These are phyloP conservation scores for Calliopsis andreniformis DNA, from an alignment of 1,140 invertebrate species.

Conservation along the genomic window DNA sequence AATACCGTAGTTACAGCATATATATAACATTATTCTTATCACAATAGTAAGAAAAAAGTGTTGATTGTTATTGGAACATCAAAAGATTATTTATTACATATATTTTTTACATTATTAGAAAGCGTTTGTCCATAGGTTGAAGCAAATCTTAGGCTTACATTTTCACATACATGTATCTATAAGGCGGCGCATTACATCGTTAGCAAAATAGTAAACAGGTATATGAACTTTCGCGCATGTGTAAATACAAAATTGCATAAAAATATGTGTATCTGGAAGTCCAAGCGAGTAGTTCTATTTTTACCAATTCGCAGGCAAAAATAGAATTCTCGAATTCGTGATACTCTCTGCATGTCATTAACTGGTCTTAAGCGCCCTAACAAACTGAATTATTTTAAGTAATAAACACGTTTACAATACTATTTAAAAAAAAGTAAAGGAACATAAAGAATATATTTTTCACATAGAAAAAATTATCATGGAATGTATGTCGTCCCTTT, in stretches of 20 bases:
- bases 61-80: constrained; percentile 1
- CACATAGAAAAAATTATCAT: constrained; percentile 13
- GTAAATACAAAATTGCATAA: background rate
- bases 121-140: constrained; percentile 13
- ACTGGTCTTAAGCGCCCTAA: too few relatives aligned
- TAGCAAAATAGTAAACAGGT: background rate
- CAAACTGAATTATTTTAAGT: too few relatives aligned
- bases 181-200: background rate
- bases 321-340: background rate
- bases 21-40: background rate
- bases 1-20: background rate
- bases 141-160: constrained; percentile 6
- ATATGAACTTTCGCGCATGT: background rate
- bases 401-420: background rate
- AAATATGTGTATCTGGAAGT: background rate
- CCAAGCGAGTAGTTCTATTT: background rate
- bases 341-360: background rate
- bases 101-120: constrained; percentile 23
- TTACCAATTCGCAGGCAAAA: background rate
- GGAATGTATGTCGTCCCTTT: constrained; percentile 14
- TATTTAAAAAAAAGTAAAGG: background rate
- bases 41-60: constrained; percentile 25
- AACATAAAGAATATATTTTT: background rate
- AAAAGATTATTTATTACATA: constrained; percentile 29
- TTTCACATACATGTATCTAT: background rate